Evolutionary conservation across 2,113 vertebrate species (phyloP), one percentile per base, ranked within the genome.

Genomic region (Diglossa brunneiventris): DNA sequence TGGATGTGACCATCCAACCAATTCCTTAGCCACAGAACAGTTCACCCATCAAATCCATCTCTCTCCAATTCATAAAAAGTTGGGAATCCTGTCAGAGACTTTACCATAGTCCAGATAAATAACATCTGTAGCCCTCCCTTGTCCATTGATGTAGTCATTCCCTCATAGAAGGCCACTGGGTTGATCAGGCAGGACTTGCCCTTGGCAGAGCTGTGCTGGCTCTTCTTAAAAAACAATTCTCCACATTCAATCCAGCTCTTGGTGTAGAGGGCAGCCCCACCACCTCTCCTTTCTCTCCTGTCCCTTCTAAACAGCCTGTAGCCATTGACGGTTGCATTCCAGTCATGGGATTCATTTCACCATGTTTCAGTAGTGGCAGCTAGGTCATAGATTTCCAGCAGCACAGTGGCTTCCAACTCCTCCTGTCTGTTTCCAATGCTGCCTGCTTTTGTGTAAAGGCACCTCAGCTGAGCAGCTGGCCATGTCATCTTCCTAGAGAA

Each of bases 311-410:
- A 61, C 16, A 61, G 37, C 18, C 50, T 50, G 18, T 7, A 44
- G 33, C 27, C 53, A 46, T 26, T 0, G 1, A 47, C 6, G 31
- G 24, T 30, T 1, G 0, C 30, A 61, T 18, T 47, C 62, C 53
- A 39, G 28, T 47, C 39, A 61, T 35, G n/a, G 30, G 17, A 83
- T 62, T 75, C 14, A 18, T 41, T 30, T 41, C 70, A 55, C 41
- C 30, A 31, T 19, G 24, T 61, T 41, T 12, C 70, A 76, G 83
- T 28, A 77, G 33, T 44, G 53, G 63, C 37, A 68, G 39, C 22
- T 33, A 44, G 44, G 44, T 31, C 27, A 61, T 2, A 61, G 46
- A 86, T 68, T 68, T 87, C 53, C 53, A 68, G 37, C 18, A 56
- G 42, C 50, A 66, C 42, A 49, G 35, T 10, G 24, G 15, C 24